A percentile compares a stretch with the other conserved stretches of the same genome.
Conservation (phyloP, 2,113 vertebrate genomes). For the Cyanoliseus patagonus region DNA sequence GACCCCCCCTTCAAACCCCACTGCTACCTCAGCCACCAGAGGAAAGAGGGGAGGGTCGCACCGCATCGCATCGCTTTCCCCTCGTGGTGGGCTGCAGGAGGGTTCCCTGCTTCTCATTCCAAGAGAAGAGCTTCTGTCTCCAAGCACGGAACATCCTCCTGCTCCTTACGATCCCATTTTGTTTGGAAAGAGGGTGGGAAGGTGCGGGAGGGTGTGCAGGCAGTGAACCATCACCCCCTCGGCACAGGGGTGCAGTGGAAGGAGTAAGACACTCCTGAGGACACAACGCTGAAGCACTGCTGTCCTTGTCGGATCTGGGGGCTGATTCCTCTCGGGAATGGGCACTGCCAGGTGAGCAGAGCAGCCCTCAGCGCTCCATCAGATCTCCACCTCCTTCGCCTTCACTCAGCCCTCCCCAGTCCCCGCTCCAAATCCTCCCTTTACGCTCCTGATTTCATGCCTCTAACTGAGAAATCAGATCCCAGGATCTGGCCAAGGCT, state of each 20-base stretch:
- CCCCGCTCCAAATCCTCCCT: neutral
- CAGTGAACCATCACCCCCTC: neutral
- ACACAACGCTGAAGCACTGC: neutral
- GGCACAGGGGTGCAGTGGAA: neutral
- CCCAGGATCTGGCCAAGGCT: constrained; percentile 51
- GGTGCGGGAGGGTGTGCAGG: neutral
- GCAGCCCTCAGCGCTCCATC: neutral
- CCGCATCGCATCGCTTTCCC: neutral
- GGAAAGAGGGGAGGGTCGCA: rapidly evolving
- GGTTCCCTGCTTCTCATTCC: neutral
- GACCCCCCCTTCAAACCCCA: neutral
- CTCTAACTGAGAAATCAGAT: constrained; percentile 59
- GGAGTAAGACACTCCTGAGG: neutral
- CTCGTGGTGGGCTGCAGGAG: neutral
- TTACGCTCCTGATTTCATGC: neutral
- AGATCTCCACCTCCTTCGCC: neutral
- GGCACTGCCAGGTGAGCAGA: neutral
- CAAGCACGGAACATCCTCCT: neutral
- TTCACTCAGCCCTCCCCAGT: neutral
- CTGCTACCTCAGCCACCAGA: rapidly evolving
- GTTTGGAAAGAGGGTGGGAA: neutral
- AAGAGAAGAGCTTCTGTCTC: neutral
- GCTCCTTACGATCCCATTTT: neutral
- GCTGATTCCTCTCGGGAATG: neutral
- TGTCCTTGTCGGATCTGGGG: neutral